These are phyloP conservation scores for Cryptus armator DNA, from an alignment of 2,888 invertebrate species.

Conservation along the genomic window DNA sequence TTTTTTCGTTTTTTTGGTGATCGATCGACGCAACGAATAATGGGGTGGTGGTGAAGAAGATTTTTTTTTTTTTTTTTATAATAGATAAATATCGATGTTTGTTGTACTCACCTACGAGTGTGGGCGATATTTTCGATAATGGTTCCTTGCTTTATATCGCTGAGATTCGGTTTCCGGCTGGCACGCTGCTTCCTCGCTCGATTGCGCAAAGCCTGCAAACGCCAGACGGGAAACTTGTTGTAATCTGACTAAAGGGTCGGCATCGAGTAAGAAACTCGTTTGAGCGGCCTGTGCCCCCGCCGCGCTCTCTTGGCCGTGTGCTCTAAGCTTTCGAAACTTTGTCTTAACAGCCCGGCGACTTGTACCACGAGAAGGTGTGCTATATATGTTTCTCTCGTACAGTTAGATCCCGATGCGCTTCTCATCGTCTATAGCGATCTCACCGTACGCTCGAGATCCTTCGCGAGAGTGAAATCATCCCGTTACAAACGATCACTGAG, in stretches of 20 bases:
- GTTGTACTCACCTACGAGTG: constrained; percentile 86
- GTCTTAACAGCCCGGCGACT: constrained; percentile 17
- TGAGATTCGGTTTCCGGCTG: constrained; percentile 91
- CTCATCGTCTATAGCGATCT: neutral
- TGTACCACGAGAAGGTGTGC: neutral
- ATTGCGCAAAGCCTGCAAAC: constrained; percentile 92
- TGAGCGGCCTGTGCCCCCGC: neutral
- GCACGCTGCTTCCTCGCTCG: constrained; percentile 94
- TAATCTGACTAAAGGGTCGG: constrained; percentile 24
- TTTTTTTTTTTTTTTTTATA: neutral
- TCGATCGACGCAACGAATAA: constrained; percentile 22
- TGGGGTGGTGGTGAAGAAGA: neutral
- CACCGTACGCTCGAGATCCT: constrained; percentile 1
- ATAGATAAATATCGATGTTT: constrained; percentile 11
- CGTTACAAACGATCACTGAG: constrained; percentile 28
- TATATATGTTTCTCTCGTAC: neutral
- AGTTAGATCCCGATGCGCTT: neutral
- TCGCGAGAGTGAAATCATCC: constrained; percentile 18
- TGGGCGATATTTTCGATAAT: constrained; percentile 96
- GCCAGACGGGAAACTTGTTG: constrained; percentile 21
- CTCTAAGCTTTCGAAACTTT: constrained; percentile 51
- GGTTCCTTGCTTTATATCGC: constrained; percentile 91
- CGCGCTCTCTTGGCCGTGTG: neutral
- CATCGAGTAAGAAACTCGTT: constrained; percentile 24
- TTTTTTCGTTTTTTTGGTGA: neutral